These are phyloP conservation scores for Holothuria leucospilota DNA, from an alignment of 53 echinoderm and acorn worm species.

Conservation along the genomic window DNA sequence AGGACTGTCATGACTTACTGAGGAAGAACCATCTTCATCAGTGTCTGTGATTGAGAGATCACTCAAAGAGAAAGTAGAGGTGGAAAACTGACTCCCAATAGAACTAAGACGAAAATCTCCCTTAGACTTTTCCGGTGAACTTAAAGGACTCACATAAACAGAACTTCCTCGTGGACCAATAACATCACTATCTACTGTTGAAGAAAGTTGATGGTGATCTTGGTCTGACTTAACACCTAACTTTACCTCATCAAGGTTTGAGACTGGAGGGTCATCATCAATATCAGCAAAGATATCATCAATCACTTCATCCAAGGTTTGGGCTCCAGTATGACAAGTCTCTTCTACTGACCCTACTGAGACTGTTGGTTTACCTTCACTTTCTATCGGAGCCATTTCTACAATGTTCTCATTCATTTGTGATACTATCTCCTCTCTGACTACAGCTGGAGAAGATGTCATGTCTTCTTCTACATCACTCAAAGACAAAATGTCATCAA, in stretches of 20 bases:
- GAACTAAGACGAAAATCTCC: constrained; percentile 34
- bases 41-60: constrained; percentile 30
- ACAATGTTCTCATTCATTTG: too few species aligned
- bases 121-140: constrained; percentile 36
- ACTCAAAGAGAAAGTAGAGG: constrained; percentile 21
- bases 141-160: constrained; percentile 31
- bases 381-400: too few species aligned
- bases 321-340: too few species aligned
- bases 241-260: not conserved
- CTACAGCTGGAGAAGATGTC: not conserved
- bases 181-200: too few species aligned
- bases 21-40: constrained; percentile 12
- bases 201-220: too few species aligned
- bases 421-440: too few species aligned
- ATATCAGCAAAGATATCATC: constrained; percentile 35
- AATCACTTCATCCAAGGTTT: not conserved
- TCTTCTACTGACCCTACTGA: too few species aligned
- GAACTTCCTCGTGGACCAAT: not conserved
- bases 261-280: not conserved
- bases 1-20: constrained; percentile 28
- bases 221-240: too few species aligned
- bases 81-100: constrained; percentile 21
- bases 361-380: too few species aligned
- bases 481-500: constrained; percentile 82
- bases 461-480: constrained; percentile 60